phyloP scores from a whole-genome alignment of 2,888 invertebrate species.

The Melipona beecheii region DNA sequence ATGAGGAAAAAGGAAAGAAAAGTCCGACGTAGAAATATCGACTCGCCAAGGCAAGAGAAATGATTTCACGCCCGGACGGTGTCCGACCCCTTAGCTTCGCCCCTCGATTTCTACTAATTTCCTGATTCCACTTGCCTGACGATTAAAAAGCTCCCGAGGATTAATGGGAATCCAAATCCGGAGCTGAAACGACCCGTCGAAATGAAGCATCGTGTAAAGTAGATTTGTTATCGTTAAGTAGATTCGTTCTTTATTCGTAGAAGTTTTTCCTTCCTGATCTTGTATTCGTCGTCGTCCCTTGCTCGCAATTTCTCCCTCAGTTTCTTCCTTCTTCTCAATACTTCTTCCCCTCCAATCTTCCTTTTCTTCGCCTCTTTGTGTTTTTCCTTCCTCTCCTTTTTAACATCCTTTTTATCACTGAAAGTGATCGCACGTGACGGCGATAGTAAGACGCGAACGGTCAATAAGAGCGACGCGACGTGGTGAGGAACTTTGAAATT shows the following conservation, averaged over 20 bases:
- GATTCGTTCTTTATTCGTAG: background rate
- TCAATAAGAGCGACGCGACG: no score
- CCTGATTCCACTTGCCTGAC: background rate
- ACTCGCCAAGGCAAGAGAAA: background rate
- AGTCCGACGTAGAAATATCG: background rate
- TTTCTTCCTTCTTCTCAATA: background rate
- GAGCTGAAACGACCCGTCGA: background rate
- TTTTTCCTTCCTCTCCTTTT: background rate
- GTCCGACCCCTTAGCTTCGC: background rate
- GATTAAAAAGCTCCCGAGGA: background rate
- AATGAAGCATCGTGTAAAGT: background rate
- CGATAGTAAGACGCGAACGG: no score
- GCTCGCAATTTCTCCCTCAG: background rate
- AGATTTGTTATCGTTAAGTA: background rate
- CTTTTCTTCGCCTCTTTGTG: background rate
- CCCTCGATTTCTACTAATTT: background rate
- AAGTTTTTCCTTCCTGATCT: no score
- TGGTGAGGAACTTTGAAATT: no score
- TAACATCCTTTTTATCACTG: no score
- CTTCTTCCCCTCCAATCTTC: no score
- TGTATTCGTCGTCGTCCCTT: background rate
- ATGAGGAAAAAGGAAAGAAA: background rate
- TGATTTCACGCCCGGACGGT: slow-evolving; percentile 13
- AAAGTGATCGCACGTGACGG: no score
- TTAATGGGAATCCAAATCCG: background rate